These are phyloP conservation scores for Nomada lathburiana DNA, from an alignment of 2,888 invertebrate genomes.

Conservation along the genomic window DNA sequence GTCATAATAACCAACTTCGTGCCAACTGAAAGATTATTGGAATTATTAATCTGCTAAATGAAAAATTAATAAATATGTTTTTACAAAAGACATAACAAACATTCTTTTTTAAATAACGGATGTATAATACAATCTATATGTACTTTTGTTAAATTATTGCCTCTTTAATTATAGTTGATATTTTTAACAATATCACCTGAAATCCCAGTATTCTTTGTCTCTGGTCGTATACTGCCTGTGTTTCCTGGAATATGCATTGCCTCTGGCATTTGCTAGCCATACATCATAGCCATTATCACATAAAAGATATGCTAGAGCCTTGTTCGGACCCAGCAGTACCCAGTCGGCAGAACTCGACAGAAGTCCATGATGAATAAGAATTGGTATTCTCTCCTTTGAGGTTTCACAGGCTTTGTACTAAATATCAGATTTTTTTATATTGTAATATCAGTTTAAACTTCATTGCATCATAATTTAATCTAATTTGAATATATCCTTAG, in stretches of 20 bases:
- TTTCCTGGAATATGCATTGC: slow-evolving; percentile 81
- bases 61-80: too few species aligned
- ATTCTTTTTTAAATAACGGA: too few species aligned
- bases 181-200: slow-evolving; percentile 74
- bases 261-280: slow-evolving; percentile 82
- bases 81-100: too few species aligned
- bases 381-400: slow-evolving; percentile 49
- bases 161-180: neutral
- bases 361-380: slow-evolving; percentile 80
- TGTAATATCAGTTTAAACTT: neutral
- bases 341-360: slow-evolving; percentile 82
- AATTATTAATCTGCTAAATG: slow-evolving; percentile 23
- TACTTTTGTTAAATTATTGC: neutral
- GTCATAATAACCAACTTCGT: slow-evolving; percentile 87
- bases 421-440: neutral
- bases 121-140: neutral
- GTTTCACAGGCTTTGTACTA: slow-evolving; percentile 3
- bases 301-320: slow-evolving; percentile 81
- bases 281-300: slow-evolving; percentile 81
- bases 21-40: slow-evolving; percentile 84
- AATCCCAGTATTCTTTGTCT: slow-evolving; percentile 83
- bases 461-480: neutral
- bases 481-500: slow-evolving; percentile 3
- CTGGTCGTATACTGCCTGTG: slow-evolving; percentile 79
- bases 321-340: slow-evolving; percentile 80